Percentiles rank a stretch among this genome's conserved stretches.
These are phyloP conservation scores for Papilio aristodemus DNA, from an alignment of 1,140 invertebrate genomes.

Conservation along the genomic window DNA sequence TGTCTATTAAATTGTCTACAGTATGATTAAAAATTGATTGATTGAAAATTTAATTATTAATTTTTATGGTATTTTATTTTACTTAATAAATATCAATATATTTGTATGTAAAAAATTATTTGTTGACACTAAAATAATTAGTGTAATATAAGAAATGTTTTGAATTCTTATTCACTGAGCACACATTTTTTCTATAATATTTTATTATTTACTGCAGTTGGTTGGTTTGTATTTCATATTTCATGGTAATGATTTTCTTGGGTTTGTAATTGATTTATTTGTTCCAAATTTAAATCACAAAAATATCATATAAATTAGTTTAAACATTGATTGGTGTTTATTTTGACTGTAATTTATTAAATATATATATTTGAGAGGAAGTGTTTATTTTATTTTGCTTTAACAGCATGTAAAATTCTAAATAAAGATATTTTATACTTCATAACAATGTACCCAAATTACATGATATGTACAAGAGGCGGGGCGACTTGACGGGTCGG, in stretches of 20 bases:
- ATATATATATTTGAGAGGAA: slow-evolving; percentile 16
- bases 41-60: too few species aligned
- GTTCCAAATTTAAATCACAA: background rate
- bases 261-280: background rate
- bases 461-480: too few species aligned
- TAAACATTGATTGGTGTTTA: background rate
- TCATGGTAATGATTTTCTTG: background rate
- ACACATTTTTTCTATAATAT: background rate
- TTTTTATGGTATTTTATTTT: too few species aligned
- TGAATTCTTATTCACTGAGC: background rate
- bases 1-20: too few species aligned
- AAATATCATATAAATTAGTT: background rate
- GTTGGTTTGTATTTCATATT: background rate
- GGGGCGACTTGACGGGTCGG: too few species aligned
- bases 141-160: too few species aligned
- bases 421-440: too few species aligned
- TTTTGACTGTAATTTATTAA: slow-evolving; percentile 1
- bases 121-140: too few species aligned
- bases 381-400: background rate
- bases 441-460: too few species aligned
- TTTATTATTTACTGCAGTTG: background rate
- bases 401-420: background rate
- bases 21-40: too few species aligned
- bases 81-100: too few species aligned
- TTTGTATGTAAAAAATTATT: too few species aligned